Evolutionary conservation across 2,888 invertebrate species (phyloP).

Genomic region (Eustalomyia histrio): DNA sequence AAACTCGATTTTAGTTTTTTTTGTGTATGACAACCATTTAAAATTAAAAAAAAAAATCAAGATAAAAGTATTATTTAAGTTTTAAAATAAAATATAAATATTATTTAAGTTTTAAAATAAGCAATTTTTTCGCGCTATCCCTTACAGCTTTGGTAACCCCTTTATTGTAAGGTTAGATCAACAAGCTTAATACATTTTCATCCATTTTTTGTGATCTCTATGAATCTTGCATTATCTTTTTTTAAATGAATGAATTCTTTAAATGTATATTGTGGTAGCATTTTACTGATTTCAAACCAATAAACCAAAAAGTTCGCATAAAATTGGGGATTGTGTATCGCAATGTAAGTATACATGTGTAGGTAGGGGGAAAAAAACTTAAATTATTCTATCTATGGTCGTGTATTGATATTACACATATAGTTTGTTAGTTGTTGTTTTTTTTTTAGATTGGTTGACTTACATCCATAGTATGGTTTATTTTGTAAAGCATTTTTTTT

Average conservation of each 20-base stretch:
- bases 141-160: too few species aligned
- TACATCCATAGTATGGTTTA: slow-evolving; percentile 34
- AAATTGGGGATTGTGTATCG: slow-evolving; percentile 16
- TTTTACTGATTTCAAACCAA: neutral
- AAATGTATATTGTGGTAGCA: neutral
- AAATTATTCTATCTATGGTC: slow-evolving; percentile 13
- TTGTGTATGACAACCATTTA: too few species aligned
- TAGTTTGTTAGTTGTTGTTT: neutral
- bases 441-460: slow-evolving; percentile 45
- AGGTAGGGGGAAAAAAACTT: neutral
- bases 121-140: too few species aligned
- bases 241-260: neutral
- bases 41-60: too few species aligned
- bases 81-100: too few species aligned
- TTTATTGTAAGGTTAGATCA: too few species aligned
- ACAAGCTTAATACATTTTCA: too few species aligned
- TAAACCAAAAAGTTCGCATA: slow-evolving; percentile 15
- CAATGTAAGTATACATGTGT: slow-evolving; percentile 16
- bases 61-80: too few species aligned
- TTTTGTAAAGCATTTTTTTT: slow-evolving; percentile 36
- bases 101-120: too few species aligned
- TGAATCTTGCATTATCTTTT: too few species aligned
- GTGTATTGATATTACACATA: slow-evolving; percentile 14
- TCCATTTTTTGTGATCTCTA: too few species aligned
- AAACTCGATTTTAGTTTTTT: too few species aligned